Evolutionary conservation across 1,140 invertebrate genomes (phyloP).

Genomic region (Anastatus disparis): DNA sequence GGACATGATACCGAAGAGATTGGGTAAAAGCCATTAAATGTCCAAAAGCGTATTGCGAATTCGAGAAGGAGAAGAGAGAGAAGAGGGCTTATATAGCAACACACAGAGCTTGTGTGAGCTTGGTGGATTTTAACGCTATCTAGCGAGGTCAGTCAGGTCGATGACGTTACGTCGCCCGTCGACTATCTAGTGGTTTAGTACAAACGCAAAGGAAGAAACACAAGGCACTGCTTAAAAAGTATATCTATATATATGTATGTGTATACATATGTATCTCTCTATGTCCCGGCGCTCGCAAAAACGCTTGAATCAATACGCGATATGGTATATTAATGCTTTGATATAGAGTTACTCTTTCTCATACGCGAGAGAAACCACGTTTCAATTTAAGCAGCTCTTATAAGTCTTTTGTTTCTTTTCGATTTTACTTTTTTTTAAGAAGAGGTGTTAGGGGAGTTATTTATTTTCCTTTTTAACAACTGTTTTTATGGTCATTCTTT

Average conservation of each 20-base stretch:
- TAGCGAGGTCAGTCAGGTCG: conserved; percentile 41
- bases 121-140: background rate
- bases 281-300: conserved; percentile 27
- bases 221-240: background rate
- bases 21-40: too few relatives aligned
- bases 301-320: conserved; percentile 37
- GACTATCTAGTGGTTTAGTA: too few relatives aligned
- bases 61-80: too few relatives aligned
- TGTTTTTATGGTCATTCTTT: too few relatives aligned
- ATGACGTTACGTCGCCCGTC: conserved; percentile 32
- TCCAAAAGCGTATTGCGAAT: too few relatives aligned
- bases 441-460: too few relatives aligned
- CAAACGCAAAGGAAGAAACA: conserved; percentile 9
- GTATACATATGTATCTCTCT: conserved; percentile 19
- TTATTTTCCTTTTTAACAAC: too few relatives aligned
- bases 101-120: too few relatives aligned
- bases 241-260: background rate
- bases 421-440: too few relatives aligned
- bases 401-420: background rate
- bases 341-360: conserved; percentile 24
- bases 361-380: background rate
- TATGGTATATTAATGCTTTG: conserved; percentile 38
- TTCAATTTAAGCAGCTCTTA: conserved; percentile 16
- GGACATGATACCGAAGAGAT: too few relatives aligned
- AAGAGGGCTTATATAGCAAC: too few relatives aligned